Percentiles rank a stretch among this genome's conserved stretches.
Conservation (phyloP, 2,113 vertebrate genomes). For the Motacilla tschutschensis region DNA sequence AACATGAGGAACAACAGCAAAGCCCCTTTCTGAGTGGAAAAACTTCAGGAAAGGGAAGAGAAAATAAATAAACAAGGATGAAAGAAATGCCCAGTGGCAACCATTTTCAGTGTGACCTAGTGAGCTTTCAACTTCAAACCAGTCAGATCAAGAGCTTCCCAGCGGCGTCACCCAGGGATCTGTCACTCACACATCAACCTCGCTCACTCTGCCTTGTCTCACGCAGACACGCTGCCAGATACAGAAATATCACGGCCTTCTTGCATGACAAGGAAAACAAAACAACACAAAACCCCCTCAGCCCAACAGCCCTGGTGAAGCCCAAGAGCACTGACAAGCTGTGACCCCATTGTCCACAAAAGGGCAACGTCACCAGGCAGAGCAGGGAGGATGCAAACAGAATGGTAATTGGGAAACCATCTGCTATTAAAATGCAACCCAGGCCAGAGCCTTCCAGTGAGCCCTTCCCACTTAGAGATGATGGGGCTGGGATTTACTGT, state of each 20-base stretch:
- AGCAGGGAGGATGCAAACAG: background rate
- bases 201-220: conserved; percentile 43
- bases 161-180: conserved; percentile 59
- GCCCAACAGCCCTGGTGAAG: background rate
- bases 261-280: background rate
- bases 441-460: background rate
- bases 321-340: background rate
- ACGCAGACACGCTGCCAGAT: conserved; percentile 15
- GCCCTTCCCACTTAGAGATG: background rate
- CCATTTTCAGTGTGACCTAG: conserved; percentile 69
- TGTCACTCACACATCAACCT: conserved; percentile 65
- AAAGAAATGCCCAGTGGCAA: conserved; percentile 78
- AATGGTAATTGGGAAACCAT: conserved; percentile 16
- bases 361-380: background rate
- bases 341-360: background rate
- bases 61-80: conserved; percentile 73
- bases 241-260: conserved; percentile 16
- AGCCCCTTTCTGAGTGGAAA: background rate
- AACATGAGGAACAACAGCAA: background rate
- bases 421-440: background rate
- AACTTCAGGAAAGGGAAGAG: conserved; percentile 1
- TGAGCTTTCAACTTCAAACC: conserved; percentile 78
- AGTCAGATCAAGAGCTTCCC: conserved; percentile 75
- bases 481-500: background rate
- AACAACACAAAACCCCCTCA: background rate